Evolutionary conservation across 2,888 invertebrate species (phyloP), one percentile per base, ranked within the genome.

Genomic region (Parnassius orleans): DNA sequence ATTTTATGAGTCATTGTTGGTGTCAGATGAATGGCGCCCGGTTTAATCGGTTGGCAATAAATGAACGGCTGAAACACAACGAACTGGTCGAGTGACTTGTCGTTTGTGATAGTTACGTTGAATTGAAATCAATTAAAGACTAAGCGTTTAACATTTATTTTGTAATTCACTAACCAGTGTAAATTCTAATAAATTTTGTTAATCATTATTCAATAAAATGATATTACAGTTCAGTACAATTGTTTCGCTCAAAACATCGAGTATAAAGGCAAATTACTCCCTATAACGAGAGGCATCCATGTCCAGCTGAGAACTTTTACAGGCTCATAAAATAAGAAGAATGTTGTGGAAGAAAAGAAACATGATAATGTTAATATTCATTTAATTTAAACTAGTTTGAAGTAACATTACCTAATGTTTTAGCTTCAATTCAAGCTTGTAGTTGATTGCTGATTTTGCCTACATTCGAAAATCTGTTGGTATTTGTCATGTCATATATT

Each of bases 1-100:
- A 51, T 46, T 60, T 50, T 46, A 51, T 33, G 50, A 60, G 53
- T 53, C 54, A 33, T 55, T 52, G 46, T 56, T 56, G 51, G 44
- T 61, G 41, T 47, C 55, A 56, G 55, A 55, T 61, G 61, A 61
- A 61, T 61, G 61, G 52, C 61, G 55, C 33, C 56, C 44, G 15
- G 53, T 53, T 62, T 50, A 57, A 62, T 62, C 57, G 62, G 50
- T 14, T 19, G 53, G 47, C 53, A 50, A 62, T 57, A 62, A 62
- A 54, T 50, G 57, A 46, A 33, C 52, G 52, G 46, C 33, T 44
- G 52, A 24, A 19, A 33, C 59, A 43, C 48, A 48, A 50, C 48
- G 43, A 47, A 62, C 57, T 44, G 57, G 53, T 42, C 43, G 33
- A 57, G 50, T 33, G 19, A 62, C 46, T 53, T 53, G 54, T 57